These are phyloP conservation scores for Porites australiensis DNA, from an alignment of 64 coral and sea anemone species.

Conservation along the genomic window DNA sequence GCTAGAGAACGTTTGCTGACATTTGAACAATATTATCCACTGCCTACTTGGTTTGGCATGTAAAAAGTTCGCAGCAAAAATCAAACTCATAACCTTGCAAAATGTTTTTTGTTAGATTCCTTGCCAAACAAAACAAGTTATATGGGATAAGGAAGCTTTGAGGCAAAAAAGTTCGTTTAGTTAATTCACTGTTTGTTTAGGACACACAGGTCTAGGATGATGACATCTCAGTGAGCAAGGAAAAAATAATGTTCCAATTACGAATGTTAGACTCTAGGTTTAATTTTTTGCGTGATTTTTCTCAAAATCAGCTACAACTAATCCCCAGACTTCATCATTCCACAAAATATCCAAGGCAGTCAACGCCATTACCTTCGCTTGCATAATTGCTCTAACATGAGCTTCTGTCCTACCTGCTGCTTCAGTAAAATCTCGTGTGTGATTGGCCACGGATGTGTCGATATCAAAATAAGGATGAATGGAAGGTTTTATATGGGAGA, in stretches of 20 bases:
- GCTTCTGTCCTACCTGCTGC: constrained; percentile 51
- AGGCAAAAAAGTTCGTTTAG: too few relatives aligned
- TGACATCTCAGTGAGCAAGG: too few relatives aligned
- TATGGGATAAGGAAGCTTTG: too few relatives aligned
- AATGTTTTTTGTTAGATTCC: too few relatives aligned
- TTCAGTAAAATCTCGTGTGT: constrained; percentile 51
- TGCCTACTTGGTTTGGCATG: too few relatives aligned
- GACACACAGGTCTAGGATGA: too few relatives aligned
- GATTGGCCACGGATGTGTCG: constrained; percentile 54
- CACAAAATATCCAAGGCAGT: constrained; percentile 65
- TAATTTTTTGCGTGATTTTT: constrained; percentile 26
- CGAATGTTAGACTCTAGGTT: not conserved
- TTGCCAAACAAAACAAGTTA: too few relatives aligned
- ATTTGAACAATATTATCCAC: too few relatives aligned
- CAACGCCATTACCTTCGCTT: constrained; percentile 60
- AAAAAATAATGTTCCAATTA: not conserved
- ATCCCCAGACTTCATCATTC: constrained; percentile 9
- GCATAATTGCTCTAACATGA: constrained; percentile 39
- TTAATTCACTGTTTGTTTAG: too few relatives aligned
- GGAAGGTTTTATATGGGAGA: constrained; percentile 71
- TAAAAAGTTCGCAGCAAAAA: too few relatives aligned
- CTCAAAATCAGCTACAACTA: constrained; percentile 53
- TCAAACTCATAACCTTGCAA: too few relatives aligned
- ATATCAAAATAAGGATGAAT: constrained; percentile 81
- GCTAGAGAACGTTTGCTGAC: too few relatives aligned